These are phyloP conservation scores for Lysandra coridon DNA, from an alignment of 2,888 invertebrate genomes.

Conservation along the genomic window DNA sequence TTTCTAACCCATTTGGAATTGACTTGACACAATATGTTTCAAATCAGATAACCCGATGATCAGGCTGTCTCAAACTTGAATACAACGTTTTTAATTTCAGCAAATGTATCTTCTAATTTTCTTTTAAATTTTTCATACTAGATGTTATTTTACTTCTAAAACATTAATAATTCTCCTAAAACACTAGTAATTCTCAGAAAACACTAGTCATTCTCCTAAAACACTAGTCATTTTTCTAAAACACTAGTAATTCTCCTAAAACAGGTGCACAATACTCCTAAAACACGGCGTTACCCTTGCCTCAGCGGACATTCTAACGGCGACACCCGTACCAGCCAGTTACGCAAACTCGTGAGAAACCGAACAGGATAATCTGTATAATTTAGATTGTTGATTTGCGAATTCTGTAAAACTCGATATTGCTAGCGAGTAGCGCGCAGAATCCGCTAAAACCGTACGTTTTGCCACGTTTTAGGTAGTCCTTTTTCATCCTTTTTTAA, in stretches of 20 bases:
- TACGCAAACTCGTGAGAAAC: conserved; percentile 24
- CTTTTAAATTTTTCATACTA: too few relatives aligned
- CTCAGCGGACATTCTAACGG: conserved; percentile 12
- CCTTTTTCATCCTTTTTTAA: not conserved
- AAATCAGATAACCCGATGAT: too few relatives aligned
- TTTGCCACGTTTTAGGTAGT: not conserved
- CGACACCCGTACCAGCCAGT: conserved; percentile 19
- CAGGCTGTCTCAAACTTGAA: too few relatives aligned
- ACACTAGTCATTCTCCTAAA: not conserved
- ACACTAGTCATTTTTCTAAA: not conserved
- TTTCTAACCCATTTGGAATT: too few relatives aligned
- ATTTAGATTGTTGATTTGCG: conserved; percentile 4
- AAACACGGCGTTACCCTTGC: not conserved
- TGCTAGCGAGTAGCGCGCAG: not conserved
- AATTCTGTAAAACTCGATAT: conserved; percentile 3
- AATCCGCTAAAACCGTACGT: not conserved
- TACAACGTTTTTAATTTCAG: too few relatives aligned
- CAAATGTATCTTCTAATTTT: too few relatives aligned
- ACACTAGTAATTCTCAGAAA: not conserved
- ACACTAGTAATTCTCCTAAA: not conserved
- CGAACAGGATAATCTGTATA: conserved; percentile 8
- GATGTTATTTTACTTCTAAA: not conserved
- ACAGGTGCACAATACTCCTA: not conserved
- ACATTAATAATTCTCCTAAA: not conserved
- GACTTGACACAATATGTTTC: too few relatives aligned